phyloP scores from a whole-genome alignment of 2,113 vertebrate genomes.

The Amia ocellicauda region DNA sequence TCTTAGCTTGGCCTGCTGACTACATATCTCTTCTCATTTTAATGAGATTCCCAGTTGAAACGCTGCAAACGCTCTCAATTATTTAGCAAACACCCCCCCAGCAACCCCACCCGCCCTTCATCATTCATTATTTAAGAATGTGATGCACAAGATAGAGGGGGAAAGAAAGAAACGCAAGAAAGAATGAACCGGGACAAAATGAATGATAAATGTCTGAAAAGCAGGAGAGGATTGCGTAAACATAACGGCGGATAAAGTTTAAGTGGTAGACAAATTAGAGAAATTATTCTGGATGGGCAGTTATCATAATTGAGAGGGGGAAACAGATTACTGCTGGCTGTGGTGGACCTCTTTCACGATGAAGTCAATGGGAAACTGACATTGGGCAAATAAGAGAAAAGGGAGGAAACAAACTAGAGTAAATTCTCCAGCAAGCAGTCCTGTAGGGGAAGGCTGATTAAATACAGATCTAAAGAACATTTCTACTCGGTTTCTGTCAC shows the following conservation, averaged over 20 bases:
- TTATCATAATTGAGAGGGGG: not conserved
- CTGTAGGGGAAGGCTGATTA: no score
- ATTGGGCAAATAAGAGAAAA: no score
- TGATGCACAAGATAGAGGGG: conserved; percentile 10
- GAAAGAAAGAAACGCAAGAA: no score
- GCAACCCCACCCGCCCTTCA: conserved; percentile 1
- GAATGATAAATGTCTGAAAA: not conserved
- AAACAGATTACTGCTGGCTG: not conserved
- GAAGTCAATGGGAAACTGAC: no score
- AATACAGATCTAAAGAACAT: no score
- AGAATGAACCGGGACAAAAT: not conserved
- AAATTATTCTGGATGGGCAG: not conserved
- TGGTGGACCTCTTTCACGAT: no score
- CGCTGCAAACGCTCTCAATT: conserved; percentile 16
- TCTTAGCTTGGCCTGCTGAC: conserved; percentile 14
- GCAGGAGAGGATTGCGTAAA: not conserved
- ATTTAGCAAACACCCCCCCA: conserved; percentile 13
- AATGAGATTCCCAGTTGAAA: conserved; percentile 21
- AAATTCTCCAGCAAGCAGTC: no score
- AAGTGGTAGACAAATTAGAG: not conserved
- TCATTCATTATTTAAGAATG: conserved; percentile 21
- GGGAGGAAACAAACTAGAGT: no score
- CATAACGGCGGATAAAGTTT: not conserved
- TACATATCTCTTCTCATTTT: conserved; percentile 13
- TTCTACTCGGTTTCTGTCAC: no score